Base-by-base conservation (phyloP, 2,888 invertebrate genomes). In the Thymelicus sylvestris region DNA sequence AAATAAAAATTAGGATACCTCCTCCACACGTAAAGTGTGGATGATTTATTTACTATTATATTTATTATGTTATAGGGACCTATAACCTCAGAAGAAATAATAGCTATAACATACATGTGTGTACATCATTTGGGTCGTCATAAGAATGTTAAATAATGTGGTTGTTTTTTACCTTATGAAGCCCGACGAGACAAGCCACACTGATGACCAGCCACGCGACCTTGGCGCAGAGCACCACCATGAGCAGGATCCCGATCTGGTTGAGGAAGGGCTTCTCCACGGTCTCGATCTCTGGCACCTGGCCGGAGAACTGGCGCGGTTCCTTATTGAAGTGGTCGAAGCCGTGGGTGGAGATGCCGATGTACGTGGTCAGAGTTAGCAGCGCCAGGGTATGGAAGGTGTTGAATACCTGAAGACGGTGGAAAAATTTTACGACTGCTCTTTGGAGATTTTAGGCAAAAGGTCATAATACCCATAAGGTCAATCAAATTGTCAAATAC, bases 101-200 rank as follows among this genome's bases (percentile, higher is more conserved):
- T n/a, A n/a, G n/a, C n/a, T n/a, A n/a, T n/a, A n/a, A n/a, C n/a
- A n/a, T n/a, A n/a, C n/a, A n/a, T 3, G 1, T 24, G 3, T 24
- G 24, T 24, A 3, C 3, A 24, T 24, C 24, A 3, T 31, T 31
- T 31, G 3, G 31, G 31, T 3, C 3, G 31, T 31, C 31, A 0
- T 31, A 31, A 31, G 31, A 5, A 31, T 31, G 5, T 31, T 31
- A 31, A 31, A 31, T 31, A 31, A 31, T 31, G 31, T 31, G 31
- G 31, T 2, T 31, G 31, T 31, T 39, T 52, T 55, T 47, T 6
- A 86, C 86, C 83, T 82, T 85, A 75, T 86, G 85, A 7, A 86
- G 70, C 64, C 84, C 85, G 44, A 85, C 81, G 48, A 86, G 75
- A 72, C 85, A 85, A 39, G 81, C 81, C 0, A 86, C 78, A 62